These are phyloP conservation scores for Pygocentrus nattereri DNA, from an alignment of 2,797 vertebrate species.

Conservation along the genomic window DNA sequence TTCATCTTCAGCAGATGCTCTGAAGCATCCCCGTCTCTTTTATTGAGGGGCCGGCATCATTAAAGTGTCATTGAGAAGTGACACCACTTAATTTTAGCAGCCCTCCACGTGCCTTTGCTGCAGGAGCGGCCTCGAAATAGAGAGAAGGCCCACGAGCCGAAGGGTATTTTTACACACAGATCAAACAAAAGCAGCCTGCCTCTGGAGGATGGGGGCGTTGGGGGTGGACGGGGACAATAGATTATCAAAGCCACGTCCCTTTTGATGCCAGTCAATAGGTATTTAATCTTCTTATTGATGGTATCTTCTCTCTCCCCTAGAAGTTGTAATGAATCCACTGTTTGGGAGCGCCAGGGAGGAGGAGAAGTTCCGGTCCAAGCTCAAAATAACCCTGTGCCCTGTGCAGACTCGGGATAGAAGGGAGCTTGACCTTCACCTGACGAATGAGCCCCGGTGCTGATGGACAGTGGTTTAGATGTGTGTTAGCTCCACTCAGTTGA, in stretches of 20 bases:
- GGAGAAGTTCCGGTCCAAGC: constrained; percentile 66
- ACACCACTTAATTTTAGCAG: constrained; percentile 98
- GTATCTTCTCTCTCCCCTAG: constrained; percentile 75
- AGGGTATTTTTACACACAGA: constrained; percentile 90
- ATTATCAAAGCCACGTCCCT: constrained; percentile 83
- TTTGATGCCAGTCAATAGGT: constrained; percentile 82
- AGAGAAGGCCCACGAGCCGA: constrained; percentile 78
- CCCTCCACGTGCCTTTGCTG: constrained; percentile 88
- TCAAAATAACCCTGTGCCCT: constrained; percentile 70
- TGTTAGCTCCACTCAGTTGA: constrained; percentile 33
- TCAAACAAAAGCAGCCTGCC: constrained; percentile 85
- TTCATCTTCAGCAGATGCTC: constrained; percentile 89
- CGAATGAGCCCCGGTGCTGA: constrained; percentile 9
- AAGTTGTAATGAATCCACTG: constrained; percentile 85
- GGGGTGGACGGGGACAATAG: constrained; percentile 71
- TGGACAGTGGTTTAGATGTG: constrained; percentile 36
- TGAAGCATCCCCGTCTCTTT: constrained; percentile 91
- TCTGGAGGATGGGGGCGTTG: constrained; percentile 69
- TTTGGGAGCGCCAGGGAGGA: constrained; percentile 80
- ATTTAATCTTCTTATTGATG: constrained; percentile 82
- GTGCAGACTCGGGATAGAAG: constrained; percentile 61
- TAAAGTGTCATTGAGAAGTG: constrained; percentile 99
- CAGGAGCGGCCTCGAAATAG: constrained; percentile 86
- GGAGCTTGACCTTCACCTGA: constrained; percentile 54
- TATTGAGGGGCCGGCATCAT: constrained; percentile 91